Conservation (phyloP, 2,888 invertebrate species). For the Tetrapedia diversipes region DNA sequence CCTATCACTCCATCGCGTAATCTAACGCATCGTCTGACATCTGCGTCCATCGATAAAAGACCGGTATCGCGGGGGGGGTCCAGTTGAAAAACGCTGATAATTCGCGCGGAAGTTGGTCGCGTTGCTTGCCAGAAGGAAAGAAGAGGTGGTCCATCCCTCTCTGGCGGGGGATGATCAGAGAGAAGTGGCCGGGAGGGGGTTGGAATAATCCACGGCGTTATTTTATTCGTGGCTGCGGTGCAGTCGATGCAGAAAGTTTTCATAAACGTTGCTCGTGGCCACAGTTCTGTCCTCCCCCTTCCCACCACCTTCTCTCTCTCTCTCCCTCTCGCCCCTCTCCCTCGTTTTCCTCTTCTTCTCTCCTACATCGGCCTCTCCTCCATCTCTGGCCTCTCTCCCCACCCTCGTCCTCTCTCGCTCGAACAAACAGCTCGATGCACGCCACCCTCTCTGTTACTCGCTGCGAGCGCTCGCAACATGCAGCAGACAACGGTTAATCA, state of each 20-base stretch:
- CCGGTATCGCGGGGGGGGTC: neutral
- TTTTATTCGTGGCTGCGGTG: slow-evolving; percentile 67
- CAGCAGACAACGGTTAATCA: slow-evolving; percentile 81
- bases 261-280: slow-evolving; percentile 75
- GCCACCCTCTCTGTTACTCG: slow-evolving; percentile 45
- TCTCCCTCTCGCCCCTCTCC: neutral
- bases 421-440: neutral
- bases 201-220: slow-evolving; percentile 66
- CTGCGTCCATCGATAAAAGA: slow-evolving; percentile 19
- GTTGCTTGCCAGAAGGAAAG: slow-evolving; percentile 10
- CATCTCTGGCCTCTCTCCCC: slow-evolving; percentile 2
- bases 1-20: too few relatives aligned
- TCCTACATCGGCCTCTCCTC: too few relatives aligned
- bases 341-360: neutral
- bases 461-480: slow-evolving; percentile 65
- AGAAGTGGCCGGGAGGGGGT: slow-evolving; percentile 17
- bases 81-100: slow-evolving; percentile 54
- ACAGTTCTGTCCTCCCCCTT: slow-evolving; percentile 18
- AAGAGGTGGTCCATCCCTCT: neutral
- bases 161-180: neutral
- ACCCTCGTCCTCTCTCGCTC: neutral
- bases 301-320: neutral
- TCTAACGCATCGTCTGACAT: too few relatives aligned
- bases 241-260: slow-evolving; percentile 78
- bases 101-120: slow-evolving; percentile 48